These are phyloP conservation scores for Nebria ingens DNA, from an alignment of 1,140 invertebrate genomes.

Conservation along the genomic window DNA sequence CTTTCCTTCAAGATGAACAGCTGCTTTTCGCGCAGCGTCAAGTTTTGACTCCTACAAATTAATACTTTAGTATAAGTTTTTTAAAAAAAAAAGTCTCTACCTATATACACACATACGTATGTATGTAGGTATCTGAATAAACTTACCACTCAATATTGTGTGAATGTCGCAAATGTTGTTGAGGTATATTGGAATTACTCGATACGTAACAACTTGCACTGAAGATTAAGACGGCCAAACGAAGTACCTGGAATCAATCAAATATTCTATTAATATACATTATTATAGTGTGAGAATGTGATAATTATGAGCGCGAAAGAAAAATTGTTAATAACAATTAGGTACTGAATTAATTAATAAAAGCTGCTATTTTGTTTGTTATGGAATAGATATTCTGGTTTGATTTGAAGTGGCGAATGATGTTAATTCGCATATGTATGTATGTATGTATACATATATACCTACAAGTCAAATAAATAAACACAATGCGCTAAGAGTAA, in stretches of 20 bases:
- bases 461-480: no score
- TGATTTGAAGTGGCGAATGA: no score
- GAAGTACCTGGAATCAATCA: constrained; percentile 29
- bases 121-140: neutral
- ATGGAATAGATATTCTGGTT: no score
- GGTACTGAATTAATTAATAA: no score
- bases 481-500: no score
- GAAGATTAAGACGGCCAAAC: constrained; percentile 30
- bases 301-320: no score
- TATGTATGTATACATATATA: neutral
- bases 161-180: constrained; percentile 11
- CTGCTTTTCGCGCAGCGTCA: constrained; percentile 49
- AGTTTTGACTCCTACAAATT: constrained; percentile 23
- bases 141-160: constrained; percentile 5
- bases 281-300: no score
- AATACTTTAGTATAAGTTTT: neutral
- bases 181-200: constrained; percentile 23
- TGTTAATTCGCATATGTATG: no score
- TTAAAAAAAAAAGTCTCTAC: no score
- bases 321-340: no score
- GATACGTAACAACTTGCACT: constrained; percentile 20
- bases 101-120: neutral
- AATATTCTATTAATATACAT: no score
- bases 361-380: no score
- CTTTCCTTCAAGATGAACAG: constrained; percentile 46